Percentiles rank a stretch among this genome's conserved stretches.
Evolutionary conservation across 2,888 invertebrate species (phyloP).

Genomic region (Macaria notata): DNA sequence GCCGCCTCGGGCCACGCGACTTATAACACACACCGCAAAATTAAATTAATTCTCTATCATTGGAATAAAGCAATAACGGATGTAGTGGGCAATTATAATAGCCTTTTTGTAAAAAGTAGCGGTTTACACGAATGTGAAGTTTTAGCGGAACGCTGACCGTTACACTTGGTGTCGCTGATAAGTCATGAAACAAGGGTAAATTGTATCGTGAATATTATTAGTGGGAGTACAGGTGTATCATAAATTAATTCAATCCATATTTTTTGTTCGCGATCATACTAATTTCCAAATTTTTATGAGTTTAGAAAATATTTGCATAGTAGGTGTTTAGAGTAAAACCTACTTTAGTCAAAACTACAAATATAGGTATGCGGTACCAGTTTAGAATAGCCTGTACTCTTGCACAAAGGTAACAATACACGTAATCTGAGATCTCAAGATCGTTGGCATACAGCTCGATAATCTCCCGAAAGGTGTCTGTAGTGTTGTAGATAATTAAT

Average conservation of each 20-base stretch:
- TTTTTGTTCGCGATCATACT: too few relatives aligned
- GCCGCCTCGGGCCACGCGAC: constrained; percentile 59
- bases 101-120: constrained; percentile 30
- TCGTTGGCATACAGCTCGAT: constrained; percentile 70
- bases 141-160: constrained; percentile 32
- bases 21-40: constrained; percentile 64
- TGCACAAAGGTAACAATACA: too few relatives aligned
- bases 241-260: too few relatives aligned
- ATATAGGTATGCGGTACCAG: too few relatives aligned
- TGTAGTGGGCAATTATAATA: constrained; percentile 34
- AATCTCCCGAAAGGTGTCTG: constrained; percentile 79
- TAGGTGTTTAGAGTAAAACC: too few relatives aligned
- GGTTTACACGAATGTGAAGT: constrained; percentile 27
- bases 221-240: too few relatives aligned
- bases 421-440: constrained; percentile 65
- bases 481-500: constrained; percentile 79
- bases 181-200: not conserved
- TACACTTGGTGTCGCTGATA: constrained; percentile 20
- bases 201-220: too few relatives aligned
- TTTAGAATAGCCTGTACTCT: too few relatives aligned
- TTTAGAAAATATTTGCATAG: too few relatives aligned
- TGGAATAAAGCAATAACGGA: constrained; percentile 43
- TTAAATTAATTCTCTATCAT: constrained; percentile 68
- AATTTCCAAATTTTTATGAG: too few relatives aligned
- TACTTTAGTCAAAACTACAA: too few relatives aligned